Evolutionary conservation across 2,113 vertebrate species (phyloP), one percentile per base, ranked within the genome.

Genomic region (Boleophthalmus pectinirostris): DNA sequence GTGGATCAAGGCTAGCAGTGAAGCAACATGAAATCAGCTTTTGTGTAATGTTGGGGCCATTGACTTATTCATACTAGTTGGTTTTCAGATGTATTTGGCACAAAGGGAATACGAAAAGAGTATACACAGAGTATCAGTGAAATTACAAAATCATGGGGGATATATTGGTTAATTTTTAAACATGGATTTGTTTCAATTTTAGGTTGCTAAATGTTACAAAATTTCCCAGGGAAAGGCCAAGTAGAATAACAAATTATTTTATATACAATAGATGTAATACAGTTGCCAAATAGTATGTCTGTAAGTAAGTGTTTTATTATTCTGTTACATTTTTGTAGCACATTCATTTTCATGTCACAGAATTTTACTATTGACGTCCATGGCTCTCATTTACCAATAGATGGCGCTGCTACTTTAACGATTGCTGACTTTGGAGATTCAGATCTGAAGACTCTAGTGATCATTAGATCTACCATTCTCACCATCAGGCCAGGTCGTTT

Each of bases 91-190:
- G 23, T 79, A 56, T 75, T 75, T 35, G 5, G 78, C 43, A 63
- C 72, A 88, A 92, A 90, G 88, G 90, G 89, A 92, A 90, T 72
- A 74, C 70, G n/a, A 43, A 43, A 69, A 3, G 20, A 20, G 51
- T 21, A 54, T 10, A 54, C 20, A 18, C 18, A 49, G 20, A 38
- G 38, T 2, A 5, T 38, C 38, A 8, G 6, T 1, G 2, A 53
- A 9, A 53, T 53, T 53, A n/a, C 20, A n/a, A 24, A 61, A 14
- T 14, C 5, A 25, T 29, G 14, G 58, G 25, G 16, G 15, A 2
- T 61, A 1, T 61, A 33, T 61, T 9, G 18, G 58, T 61, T 61
- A 1, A n/a, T 10, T 63, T 29, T 63, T 11, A 21, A 63, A 64
- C 7, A 35, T 18, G n/a, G 18, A 64, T 35, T n/a, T 38, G 38